Conservation (phyloP, 2,113 vertebrate genomes). For the Zosterops japonicus region DNA sequence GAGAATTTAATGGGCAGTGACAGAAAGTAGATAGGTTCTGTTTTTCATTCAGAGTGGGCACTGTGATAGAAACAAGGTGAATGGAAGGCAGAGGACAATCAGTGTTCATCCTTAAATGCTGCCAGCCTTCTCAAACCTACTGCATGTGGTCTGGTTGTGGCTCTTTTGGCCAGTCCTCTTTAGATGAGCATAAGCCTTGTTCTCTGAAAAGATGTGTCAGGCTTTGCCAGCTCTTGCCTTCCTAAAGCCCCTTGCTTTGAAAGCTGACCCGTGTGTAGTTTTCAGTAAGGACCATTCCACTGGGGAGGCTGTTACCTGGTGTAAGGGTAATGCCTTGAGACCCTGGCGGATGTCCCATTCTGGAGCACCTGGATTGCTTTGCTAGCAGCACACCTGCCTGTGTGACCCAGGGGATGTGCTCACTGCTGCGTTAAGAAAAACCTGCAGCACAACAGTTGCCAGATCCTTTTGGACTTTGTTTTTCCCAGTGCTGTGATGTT, state of each 20-base stretch:
- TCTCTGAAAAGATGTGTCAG: neutral
- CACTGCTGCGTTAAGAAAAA: neutral
- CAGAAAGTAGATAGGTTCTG: neutral
- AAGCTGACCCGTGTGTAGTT: neutral
- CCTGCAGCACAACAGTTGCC: neutral
- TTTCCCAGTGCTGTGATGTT: neutral
- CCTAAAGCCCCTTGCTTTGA: neutral
- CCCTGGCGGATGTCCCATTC: neutral
- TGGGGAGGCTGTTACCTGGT: neutral
- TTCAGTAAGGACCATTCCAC: neutral
- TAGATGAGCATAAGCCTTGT: neutral
- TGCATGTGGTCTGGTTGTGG: neutral
- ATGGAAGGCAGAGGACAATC: neutral
- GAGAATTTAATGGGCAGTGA: neutral
- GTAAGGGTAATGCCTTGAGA: neutral
- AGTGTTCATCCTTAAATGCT: neutral
- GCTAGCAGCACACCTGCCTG: slow-evolving; percentile 5
- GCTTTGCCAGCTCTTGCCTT: neutral
- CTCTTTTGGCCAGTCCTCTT: neutral
- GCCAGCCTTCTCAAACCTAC: neutral
- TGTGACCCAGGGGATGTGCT: neutral
- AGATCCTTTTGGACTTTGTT: neutral
- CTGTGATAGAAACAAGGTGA: neutral
- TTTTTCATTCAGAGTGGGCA: neutral
- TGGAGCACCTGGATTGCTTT: neutral